Base-by-base conservation (phyloP, 2,888 invertebrate species). In the Pelosia muscerda region DNA sequence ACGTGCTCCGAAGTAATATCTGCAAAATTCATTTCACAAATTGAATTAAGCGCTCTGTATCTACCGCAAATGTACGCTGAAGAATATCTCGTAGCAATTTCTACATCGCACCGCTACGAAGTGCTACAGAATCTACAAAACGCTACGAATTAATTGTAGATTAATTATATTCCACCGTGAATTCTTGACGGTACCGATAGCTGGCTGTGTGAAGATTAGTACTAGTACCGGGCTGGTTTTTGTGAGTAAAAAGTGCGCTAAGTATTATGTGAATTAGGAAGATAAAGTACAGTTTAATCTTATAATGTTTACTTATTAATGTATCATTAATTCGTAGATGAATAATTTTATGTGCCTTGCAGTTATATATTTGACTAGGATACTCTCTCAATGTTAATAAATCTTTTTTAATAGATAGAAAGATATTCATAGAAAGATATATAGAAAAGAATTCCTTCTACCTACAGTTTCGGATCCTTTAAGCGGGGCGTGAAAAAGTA, bases 41-140 rank as follows among this genome's bases (percentile, higher is more conserved):
- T 78, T 73, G 68, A 79, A 79, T 79, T 73, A 72, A 75, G 54
- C 73, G 65, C 54, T 53, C 66, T 58, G n/a, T 68, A 69, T 60
- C 67, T 68, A 76, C 78, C 69, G 74, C 75, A 73, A 79, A 81
- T 78, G 78, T 81, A 69, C 71, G 74, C 72, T 75, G 61, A 73
- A 78, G 79, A 78, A 77, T 76, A 79, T 80, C 75, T 81, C 71
- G 78, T 81, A 81, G 80, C 66, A 59, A 58, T 71, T 70, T 61
- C 63, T 77, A 69, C 74, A 72, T 25, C 54, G 26, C n/a, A 13
- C 55, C 55, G 74, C 76, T 80, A 74, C 81, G 78, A 69, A 68
- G 53, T 53, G 67, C 76, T 79, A 81, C 82, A 74, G 34, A 66
- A 58, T 69, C 76, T 78, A 79, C 77, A 74, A 64, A 72, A 64